Conservation (phyloP, 2,888 invertebrate species). For the Phlogophora meticulosa region DNA sequence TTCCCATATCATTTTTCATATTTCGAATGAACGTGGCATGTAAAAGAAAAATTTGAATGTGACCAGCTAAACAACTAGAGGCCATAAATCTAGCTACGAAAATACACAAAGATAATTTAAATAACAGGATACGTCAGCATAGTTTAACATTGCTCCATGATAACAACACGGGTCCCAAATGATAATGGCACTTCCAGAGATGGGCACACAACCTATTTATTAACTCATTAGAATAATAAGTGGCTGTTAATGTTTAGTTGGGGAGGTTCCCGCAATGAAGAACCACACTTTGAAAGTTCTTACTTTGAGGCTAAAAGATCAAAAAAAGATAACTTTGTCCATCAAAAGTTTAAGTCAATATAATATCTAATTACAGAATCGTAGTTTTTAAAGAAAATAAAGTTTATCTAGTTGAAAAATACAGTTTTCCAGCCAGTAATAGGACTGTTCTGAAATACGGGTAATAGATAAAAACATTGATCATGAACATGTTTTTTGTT, state of each 20-base stretch:
- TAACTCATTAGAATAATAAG: constrained; percentile 21
- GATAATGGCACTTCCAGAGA: constrained; percentile 47
- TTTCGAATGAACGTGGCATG: constrained; percentile 8
- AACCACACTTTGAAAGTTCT: not conserved
- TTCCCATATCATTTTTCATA: constrained; percentile 8
- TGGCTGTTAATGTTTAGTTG: not conserved
- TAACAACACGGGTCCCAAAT: constrained; percentile 49
- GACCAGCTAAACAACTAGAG: constrained; percentile 40
- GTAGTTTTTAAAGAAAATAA: too few species aligned
- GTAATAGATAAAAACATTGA: too few species aligned
- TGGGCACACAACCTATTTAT: constrained; percentile 9
- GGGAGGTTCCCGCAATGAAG: not conserved
- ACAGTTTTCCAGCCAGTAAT: too few species aligned
- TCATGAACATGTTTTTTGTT: too few species aligned
- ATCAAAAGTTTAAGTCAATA: too few species aligned
- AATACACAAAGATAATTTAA: constrained; percentile 44
- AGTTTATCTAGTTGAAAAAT: too few species aligned
- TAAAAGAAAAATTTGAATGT: constrained; percentile 7
- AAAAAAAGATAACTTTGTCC: not conserved
- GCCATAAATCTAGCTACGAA: constrained; percentile 49
- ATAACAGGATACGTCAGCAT: constrained; percentile 66
- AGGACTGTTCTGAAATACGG: too few species aligned
- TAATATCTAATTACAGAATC: too few species aligned
- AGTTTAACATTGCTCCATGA: constrained; percentile 58
- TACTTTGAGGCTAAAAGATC: not conserved